Evolutionary conservation across 2,888 invertebrate genomes (phyloP).

Genomic region (Chironomus riparius): DNA sequence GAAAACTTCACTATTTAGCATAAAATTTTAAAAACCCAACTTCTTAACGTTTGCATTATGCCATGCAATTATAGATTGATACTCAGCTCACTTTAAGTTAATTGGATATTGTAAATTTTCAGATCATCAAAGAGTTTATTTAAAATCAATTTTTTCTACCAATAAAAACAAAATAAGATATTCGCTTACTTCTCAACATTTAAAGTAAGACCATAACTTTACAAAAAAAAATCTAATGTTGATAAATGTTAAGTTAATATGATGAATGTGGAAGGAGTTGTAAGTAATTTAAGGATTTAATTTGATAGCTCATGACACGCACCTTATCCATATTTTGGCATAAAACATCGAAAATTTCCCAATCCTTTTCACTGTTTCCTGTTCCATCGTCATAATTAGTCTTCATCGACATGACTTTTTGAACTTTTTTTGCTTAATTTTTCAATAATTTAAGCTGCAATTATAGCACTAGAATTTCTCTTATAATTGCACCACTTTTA

Average conservation of each 20-base stretch:
- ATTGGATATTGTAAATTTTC: too few species aligned
- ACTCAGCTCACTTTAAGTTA: too few species aligned
- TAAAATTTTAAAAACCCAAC: background rate
- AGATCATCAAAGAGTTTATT: too few species aligned
- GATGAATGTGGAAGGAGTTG: too few species aligned
- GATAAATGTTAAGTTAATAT: too few species aligned
- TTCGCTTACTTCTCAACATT: too few species aligned
- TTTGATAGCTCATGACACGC: background rate
- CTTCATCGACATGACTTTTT: conserved; percentile 16
- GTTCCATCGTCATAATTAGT: conserved; percentile 26
- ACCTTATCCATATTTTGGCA: conserved; percentile 37
- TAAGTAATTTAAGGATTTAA: too few species aligned
- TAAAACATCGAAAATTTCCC: conserved; percentile 62
- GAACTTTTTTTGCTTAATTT: background rate
- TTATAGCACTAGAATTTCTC: conserved; percentile 35
- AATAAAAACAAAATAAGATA: too few species aligned
- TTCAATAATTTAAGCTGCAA: background rate
- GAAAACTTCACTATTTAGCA: background rate
- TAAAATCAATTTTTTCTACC: too few species aligned
- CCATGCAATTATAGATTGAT: too few species aligned
- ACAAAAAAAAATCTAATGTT: too few species aligned
- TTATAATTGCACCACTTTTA: conserved; percentile 28
- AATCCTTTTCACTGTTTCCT: conserved; percentile 56
- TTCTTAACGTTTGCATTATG: background rate
- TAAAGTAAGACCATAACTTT: too few species aligned